Evolutionary conservation across 2,888 invertebrate genomes (phyloP).

Genomic region (Campoplex capitator): DNA sequence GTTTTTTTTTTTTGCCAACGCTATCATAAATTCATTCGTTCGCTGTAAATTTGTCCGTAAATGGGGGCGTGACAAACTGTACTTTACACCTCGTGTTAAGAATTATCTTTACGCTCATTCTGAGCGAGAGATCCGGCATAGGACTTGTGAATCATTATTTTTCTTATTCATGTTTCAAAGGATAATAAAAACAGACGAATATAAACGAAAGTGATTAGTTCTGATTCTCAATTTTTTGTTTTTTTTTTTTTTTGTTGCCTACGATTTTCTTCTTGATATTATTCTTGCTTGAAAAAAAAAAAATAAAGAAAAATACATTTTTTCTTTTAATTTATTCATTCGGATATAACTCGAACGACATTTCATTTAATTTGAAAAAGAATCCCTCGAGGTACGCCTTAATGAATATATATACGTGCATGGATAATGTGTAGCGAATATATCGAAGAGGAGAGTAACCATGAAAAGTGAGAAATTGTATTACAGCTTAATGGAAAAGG

Average conservation of each 20-base stretch:
- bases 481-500: constrained; percentile 50
- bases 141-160: constrained; percentile 52
- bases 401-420: background rate
- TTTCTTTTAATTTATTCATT: too few species aligned
- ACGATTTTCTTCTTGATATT: background rate
- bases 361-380: background rate
- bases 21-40: background rate
- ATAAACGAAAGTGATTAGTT: background rate
- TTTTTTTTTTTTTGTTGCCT: background rate
- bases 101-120: constrained; percentile 31
- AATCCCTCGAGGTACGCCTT: background rate
- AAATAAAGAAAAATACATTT: background rate
- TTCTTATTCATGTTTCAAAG: background rate
- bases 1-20: background rate
- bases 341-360: too few species aligned
- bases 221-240: background rate
- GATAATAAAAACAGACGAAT: background rate
- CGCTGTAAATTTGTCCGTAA: background rate
- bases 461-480: constrained; percentile 51
- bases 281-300: too few species aligned
- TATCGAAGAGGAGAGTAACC: background rate
- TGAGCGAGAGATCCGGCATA: constrained; percentile 56
- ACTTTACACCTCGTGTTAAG: constrained; percentile 6
- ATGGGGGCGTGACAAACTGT: background rate
- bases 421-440: background rate